Conservation (phyloP, 2,113 vertebrate genomes). For the Rhinichthys klamathensis region DNA sequence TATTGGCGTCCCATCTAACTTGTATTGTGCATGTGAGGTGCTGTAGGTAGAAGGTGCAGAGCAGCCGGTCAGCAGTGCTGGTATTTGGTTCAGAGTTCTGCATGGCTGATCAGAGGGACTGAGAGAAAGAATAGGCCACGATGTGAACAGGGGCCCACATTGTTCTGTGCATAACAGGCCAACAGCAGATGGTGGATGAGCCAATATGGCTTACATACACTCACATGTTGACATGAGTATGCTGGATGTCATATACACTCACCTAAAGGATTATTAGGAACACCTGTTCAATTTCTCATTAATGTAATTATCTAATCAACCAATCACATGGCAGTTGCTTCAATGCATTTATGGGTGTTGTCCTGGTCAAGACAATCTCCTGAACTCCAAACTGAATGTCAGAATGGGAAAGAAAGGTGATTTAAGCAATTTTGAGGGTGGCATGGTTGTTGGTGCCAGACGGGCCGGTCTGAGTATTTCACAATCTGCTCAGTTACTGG, state of each 20-base stretch:
- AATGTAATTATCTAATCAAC: no score
- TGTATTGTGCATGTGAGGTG: conserved; percentile 42
- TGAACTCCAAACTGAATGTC: no score
- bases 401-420: no score
- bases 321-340: no score
- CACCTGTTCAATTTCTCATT: no score
- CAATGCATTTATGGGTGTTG: no score
- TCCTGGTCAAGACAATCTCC: no score
- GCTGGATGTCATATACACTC: conserved; percentile 15
- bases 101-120: conserved; percentile 45
- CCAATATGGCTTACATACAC: conserved; percentile 28
- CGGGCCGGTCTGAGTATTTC: no score
- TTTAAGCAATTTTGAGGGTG: no score
- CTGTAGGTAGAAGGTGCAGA: conserved; percentile 3
- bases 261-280: no score
- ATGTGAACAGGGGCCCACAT: conserved; percentile 46
- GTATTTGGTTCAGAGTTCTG: conserved; percentile 50
- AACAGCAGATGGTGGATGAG: conserved; percentile 47
- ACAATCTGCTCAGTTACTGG: no score
- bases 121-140: conserved; percentile 30
- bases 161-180: conserved; percentile 23
- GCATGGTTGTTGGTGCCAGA: no score
- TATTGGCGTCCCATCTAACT: conserved; percentile 4
- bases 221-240: not conserved
- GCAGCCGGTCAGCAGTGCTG: conserved; percentile 39